Base-by-base conservation (phyloP, 1,140 invertebrate genomes). In the Lysiphlebus fabarum region DNA sequence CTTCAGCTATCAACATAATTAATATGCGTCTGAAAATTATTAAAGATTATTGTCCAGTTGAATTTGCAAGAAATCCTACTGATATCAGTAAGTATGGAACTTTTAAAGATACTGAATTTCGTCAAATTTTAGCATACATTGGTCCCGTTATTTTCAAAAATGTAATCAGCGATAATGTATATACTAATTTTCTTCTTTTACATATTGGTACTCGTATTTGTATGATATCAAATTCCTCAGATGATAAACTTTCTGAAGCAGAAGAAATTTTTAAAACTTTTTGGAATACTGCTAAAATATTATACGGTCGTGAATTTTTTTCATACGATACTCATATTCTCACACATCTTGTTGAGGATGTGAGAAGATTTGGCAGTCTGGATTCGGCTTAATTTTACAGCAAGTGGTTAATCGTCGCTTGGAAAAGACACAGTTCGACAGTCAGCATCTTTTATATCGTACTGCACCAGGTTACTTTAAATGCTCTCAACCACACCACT, bases 21-120 rank as follows among this genome's bases (percentile, higher is more conserved):
- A 48, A 48, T 48, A 11, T 6, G 8, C 47, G 47, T 48, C 5
- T 48, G 2, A 8, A 8, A 26, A 8, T 9, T 7, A 6, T 48
- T 7, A 26, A 17, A 33, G 12, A n/a, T 26, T 26, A 48, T 33
- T 48, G 47, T 26, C 47, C 47, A 33, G 9, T 5, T 26, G 17
- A 48, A 6, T 48, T 48, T 33, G 47, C 47, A 6, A n/a, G 47
- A 8, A 48, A 48, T 26, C 47, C 47, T 7, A 8, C 6, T 26
- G 26, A 44, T 44, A 11, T 56, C 8, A 8, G 6, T 4, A 56
- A 56, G 7, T 56, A 5, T n/a, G 12, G 11, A 7, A 6, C 8
- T 7, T 56, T 56, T 12, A 67, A 64, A 54, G 65, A 62, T 8
- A 65, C 64, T n/a, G 61, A 66, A 41, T 53, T 58, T 53, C 49